Evolutionary conservation across 2,113 vertebrate species (phyloP), one percentile per base, ranked within the genome.

Genomic region (Scopus umbretta): DNA sequence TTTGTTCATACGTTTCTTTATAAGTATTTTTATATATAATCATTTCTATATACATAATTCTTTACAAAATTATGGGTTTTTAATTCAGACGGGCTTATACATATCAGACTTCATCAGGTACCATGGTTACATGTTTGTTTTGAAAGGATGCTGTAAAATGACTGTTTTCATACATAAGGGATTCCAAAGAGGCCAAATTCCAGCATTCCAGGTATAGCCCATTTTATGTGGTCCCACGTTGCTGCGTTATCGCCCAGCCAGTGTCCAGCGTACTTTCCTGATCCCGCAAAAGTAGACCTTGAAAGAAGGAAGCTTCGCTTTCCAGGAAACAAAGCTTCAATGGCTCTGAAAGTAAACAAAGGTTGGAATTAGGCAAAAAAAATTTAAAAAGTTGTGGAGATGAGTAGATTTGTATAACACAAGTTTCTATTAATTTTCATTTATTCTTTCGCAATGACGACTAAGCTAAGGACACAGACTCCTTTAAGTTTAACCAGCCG

Each of bases 231-330:
- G 16, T 99, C 98, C 99, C 99, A 99, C 56, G 98, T 98, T 76
- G 99, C 99, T 29, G 96, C 92, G 5, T 99, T 99, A 97, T 99
- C 99, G 19, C 99, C 99, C 67, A 99, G 95, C 99, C 99, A 99
- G 91, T 99, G 99, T 68, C 98, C 99, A 34, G 99, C 95, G 95
- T 98, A 98, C 88, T 99, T 99, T n/a, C 99, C 99, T 23, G 99
- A 98, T 25, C 99, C 99, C 34, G 99, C 98, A 96, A 99, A 99
- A 43, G 99, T 99, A 32, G 99, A 99, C 34, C 99, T 98, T 63
- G 99, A 99, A 83, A 99, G 49, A 81, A 99, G 98, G 90, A 99
- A 97, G 71, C 98, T 98, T 84, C 99, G 98, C 55, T 98, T 99
- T 6, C 52, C 96, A 59, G 97, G 98, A 86, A 99, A 99, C 90